phyloP scores from a whole-genome alignment of 2,888 invertebrate species.

The Horisme vitalbata region DNA sequence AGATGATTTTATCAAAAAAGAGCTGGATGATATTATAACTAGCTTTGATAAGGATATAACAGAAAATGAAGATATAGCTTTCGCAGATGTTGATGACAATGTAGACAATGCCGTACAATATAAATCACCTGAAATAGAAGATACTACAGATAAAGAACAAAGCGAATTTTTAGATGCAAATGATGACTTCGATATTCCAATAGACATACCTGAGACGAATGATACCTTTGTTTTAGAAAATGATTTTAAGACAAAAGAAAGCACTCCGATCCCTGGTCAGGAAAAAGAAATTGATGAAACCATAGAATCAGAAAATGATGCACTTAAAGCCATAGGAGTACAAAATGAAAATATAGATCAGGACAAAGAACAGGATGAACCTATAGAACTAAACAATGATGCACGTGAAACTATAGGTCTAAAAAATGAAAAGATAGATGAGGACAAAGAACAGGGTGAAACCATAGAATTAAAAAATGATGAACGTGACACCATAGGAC shows the following conservation, averaged over 20 bases:
- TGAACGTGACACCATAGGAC: too few relatives aligned
- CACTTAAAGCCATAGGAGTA: too few relatives aligned
- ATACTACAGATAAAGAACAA: conserved; percentile 7
- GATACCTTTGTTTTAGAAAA: not conserved
- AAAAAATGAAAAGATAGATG: too few relatives aligned
- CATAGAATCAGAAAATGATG: not conserved
- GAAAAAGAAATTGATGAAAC: conserved; percentile 18
- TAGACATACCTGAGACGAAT: conserved; percentile 1
- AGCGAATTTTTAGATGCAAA: conserved; percentile 21
- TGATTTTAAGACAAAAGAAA: conserved; percentile 1
- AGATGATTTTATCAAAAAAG: conserved; percentile 32
- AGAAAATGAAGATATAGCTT: conserved; percentile 4
- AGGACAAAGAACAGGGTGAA: too few relatives aligned
- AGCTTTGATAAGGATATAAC: conserved; percentile 6
- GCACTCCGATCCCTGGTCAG: conserved; percentile 3
- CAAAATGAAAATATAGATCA: too few relatives aligned
- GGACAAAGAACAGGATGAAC: too few relatives aligned
- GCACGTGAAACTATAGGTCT: too few relatives aligned
- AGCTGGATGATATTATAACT: conserved; percentile 33
- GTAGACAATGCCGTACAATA: not conserved
- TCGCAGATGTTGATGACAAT: conserved; percentile 3
- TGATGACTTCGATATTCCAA: conserved; percentile 9
- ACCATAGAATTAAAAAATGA: too few relatives aligned
- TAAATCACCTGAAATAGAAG: conserved; percentile 1
- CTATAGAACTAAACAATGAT: too few relatives aligned